Evolutionary conservation across 2,113 vertebrate species (phyloP).

Genomic region (Empidonax alnorum): DNA sequence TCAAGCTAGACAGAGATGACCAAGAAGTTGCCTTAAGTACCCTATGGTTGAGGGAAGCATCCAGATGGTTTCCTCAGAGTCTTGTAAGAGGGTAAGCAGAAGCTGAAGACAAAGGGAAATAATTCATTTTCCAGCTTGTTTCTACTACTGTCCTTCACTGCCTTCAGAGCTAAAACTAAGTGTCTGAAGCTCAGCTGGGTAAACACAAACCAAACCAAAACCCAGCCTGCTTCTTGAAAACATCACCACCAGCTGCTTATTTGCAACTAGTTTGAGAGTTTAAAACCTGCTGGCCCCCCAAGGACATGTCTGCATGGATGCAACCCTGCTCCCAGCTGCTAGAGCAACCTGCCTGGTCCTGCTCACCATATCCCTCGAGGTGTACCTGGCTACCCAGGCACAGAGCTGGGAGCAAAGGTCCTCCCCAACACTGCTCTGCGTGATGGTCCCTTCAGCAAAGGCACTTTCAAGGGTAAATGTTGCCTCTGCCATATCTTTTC

Average conservation of each 20-base stretch:
- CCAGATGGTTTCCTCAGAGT: not conserved
- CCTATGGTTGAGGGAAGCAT: not conserved
- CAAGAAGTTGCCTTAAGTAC: not conserved
- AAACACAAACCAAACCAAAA: slow-evolving; percentile 1
- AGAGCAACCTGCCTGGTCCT: not conserved
- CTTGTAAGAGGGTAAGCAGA: not conserved
- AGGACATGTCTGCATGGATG: not conserved
- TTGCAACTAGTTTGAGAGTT: not conserved
- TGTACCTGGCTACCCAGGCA: rapidly evolving
- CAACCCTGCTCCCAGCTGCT: not conserved
- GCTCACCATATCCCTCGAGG: rapidly evolving
- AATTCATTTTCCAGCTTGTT: slow-evolving; percentile 13
- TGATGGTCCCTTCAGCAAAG: not conserved
- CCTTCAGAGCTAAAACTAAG: not conserved
- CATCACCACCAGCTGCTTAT: not conserved
- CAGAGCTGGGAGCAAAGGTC: not conserved
- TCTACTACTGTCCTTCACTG: not conserved
- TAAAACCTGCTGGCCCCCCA: not conserved
- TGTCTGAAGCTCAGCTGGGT: not conserved
- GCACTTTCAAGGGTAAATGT: not conserved
- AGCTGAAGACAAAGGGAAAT: slow-evolving; percentile 23
- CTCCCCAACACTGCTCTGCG: not conserved
- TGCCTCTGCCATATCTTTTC: not conserved
- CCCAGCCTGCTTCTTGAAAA: not conserved
- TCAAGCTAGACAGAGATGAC: not conserved